phyloP scores from a whole-genome alignment of 1,140 invertebrate species.

The Nilaparvata lugens region DNA sequence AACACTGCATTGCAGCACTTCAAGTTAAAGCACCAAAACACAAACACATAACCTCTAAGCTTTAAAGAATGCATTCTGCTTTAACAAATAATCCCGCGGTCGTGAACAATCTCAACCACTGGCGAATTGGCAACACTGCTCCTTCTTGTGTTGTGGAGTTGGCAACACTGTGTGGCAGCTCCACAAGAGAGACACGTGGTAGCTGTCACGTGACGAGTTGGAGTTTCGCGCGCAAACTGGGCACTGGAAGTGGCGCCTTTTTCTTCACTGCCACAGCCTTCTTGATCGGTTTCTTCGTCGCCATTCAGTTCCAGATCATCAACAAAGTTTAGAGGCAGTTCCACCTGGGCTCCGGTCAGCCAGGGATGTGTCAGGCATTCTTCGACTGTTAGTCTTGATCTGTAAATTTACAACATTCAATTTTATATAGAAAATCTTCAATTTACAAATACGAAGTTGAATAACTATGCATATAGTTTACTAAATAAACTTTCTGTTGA shows the following conservation, averaged over 20 bases:
- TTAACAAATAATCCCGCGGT: slow-evolving; percentile 22
- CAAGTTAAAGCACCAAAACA: too few species aligned
- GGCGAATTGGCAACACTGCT: slow-evolving; percentile 14
- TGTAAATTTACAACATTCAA: too few species aligned
- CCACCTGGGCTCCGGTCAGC: slow-evolving; percentile 32
- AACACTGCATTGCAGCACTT: too few species aligned
- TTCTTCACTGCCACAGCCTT: neutral
- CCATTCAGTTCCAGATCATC: neutral
- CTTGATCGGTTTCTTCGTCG: neutral
- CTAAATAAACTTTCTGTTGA: too few species aligned
- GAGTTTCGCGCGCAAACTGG: neutral
- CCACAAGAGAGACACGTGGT: slow-evolving; percentile 7
- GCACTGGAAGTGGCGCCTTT: too few species aligned
- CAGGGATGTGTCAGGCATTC: slow-evolving; percentile 54
- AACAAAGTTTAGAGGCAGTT: neutral
- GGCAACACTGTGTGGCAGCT: slow-evolving; percentile 11
- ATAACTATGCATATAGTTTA: too few species aligned
- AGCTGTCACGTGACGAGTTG: neutral
- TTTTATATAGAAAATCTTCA: too few species aligned
- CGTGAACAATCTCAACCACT: slow-evolving; percentile 21
- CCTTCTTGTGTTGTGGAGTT: slow-evolving; percentile 8
- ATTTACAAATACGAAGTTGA: too few species aligned
- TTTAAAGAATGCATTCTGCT: neutral
- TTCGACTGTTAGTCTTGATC: slow-evolving; percentile 45
- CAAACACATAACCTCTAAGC: too few species aligned